phyloP scores from a whole-genome alignment of 2,113 vertebrate species.

The Diphyllodes magnificus region DNA sequence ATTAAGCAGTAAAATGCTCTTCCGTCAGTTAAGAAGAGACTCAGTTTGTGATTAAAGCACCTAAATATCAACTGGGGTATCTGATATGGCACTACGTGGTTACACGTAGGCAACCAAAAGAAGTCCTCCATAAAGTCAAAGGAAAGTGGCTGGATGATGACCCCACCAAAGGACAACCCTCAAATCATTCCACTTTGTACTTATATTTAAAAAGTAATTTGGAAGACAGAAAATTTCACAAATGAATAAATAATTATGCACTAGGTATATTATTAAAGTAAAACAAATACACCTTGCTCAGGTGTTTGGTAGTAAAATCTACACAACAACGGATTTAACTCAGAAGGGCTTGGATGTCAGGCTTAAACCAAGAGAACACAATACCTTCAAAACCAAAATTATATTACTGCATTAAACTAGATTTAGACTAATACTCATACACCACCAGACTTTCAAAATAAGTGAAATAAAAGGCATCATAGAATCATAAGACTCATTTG shows the following conservation, averaged over 20 bases:
- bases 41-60: not conserved
- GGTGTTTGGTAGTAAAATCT: not conserved
- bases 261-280: not conserved
- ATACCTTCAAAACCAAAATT: not conserved
- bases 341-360: not conserved
- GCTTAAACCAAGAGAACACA: not conserved
- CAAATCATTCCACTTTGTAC: not conserved
- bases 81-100: not conserved
- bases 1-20: not conserved
- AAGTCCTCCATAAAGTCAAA: not conserved
- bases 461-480: not conserved
- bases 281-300: not conserved
- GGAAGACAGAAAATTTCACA: not conserved
- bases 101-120: not conserved
- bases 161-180: fast-evolving
- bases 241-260: not conserved
- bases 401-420: not conserved
- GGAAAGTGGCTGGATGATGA: not conserved
- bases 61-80: not conserved
- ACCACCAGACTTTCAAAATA: not conserved
- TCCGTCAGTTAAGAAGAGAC: not conserved
- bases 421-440: not conserved
- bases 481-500: not conserved
- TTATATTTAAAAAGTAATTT: not conserved
- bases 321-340: not conserved